These are phyloP conservation scores for Glyptemys insculpta DNA, from an alignment of 2,797 vertebrate species.

Conservation along the genomic window DNA sequence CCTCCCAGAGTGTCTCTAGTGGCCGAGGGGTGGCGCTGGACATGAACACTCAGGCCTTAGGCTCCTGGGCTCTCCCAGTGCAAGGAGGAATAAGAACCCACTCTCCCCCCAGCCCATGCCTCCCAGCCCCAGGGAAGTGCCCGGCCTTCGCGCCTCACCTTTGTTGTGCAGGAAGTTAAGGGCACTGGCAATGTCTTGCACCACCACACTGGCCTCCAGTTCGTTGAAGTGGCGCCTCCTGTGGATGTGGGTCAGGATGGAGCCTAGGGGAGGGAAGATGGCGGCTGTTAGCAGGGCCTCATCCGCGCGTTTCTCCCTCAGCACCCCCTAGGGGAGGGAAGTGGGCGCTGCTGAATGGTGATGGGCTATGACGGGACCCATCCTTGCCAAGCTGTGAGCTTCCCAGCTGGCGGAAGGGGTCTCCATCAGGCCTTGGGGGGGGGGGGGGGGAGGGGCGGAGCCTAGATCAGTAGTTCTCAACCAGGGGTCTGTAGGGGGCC, in stretches of 20 bases:
- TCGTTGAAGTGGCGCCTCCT: slow-evolving; percentile 94
- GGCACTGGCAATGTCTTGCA: slow-evolving; percentile 95
- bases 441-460: too few species aligned
- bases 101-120: too few species aligned
- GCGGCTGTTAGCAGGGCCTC: accelerated
- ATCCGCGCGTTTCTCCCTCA: accelerated
- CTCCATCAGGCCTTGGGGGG: background rate
- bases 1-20: background rate
- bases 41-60: background rate
- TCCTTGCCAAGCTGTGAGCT: background rate
- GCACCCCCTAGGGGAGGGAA: background rate
- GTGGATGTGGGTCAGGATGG: slow-evolving; percentile 96
- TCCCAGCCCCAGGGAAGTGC: background rate
- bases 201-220: slow-evolving; percentile 95
- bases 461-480: too few species aligned
- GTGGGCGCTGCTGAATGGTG: accelerated
- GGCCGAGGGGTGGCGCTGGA: background rate
- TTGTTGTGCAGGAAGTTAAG: slow-evolving; percentile 98
- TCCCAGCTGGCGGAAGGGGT: background rate
- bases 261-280: slow-evolving; percentile 80
- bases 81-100: background rate
- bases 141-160: slow-evolving; percentile 70
- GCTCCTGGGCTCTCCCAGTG: background rate
- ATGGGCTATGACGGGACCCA: too few species aligned
- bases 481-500: too few species aligned